Percentiles rank a stretch among this genome's conserved stretches.
Evolutionary conservation across 2,888 invertebrate genomes (phyloP).

Genomic region (Leptura quadrifasciata): DNA sequence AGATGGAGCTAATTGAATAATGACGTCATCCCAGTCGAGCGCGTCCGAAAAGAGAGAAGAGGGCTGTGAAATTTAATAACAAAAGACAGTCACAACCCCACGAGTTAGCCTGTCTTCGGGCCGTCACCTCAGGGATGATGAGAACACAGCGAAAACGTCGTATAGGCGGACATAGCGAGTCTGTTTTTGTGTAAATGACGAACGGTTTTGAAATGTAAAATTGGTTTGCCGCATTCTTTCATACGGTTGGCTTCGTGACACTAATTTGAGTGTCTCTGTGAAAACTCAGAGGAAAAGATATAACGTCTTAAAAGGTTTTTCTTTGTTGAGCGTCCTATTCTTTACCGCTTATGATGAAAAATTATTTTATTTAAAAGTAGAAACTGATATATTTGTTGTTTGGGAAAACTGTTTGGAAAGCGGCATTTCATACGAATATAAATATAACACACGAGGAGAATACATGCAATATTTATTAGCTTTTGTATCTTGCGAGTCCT

Average conservation of each 20-base stretch:
- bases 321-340: conserved; percentile 43
- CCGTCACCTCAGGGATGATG: conserved; percentile 51
- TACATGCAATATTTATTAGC: conserved; percentile 7
- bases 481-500: neutral
- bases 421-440: neutral
- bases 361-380: conserved; percentile 34
- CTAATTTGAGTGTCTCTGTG: conserved; percentile 63
- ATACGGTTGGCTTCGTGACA: conserved; percentile 63
- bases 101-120: conserved; percentile 51
- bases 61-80: conserved; percentile 52
- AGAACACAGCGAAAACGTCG: conserved; percentile 17
- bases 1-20: conserved; percentile 67
- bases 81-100: conserved; percentile 47
- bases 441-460: neutral
- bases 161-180: neutral
- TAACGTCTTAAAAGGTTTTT: conserved; percentile 54
- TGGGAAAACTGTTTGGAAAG: conserved; percentile 9
- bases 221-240: conserved; percentile 64
- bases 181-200: conserved; percentile 42
- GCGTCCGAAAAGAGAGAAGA: conserved; percentile 37
- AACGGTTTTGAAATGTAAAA: conserved; percentile 61
- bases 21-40: conserved; percentile 63
- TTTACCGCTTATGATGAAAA: conserved; percentile 47
- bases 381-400: conserved; percentile 34
- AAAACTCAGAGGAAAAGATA: conserved; percentile 51